Evolutionary conservation across 2,888 invertebrate species (phyloP).

Genomic region (Sinopyrophorus schimmeli): DNA sequence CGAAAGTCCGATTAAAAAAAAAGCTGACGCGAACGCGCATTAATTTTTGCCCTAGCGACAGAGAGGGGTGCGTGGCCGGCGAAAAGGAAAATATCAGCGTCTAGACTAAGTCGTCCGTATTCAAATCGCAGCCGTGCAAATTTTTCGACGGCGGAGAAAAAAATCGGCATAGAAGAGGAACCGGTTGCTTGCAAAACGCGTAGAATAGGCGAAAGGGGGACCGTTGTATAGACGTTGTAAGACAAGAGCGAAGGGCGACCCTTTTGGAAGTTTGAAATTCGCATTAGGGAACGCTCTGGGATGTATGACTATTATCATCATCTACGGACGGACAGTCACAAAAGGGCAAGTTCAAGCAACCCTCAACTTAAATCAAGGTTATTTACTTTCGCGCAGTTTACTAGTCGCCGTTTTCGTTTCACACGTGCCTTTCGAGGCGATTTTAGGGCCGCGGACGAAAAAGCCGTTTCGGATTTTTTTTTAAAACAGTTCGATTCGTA

Average conservation of each 20-base stretch:
- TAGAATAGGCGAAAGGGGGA: constrained; percentile 30
- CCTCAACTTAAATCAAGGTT: constrained; percentile 21
- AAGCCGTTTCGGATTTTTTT: no score
- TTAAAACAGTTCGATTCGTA: no score
- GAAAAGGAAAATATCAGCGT: constrained; percentile 21
- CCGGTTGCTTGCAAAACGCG: constrained; percentile 40
- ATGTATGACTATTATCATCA: constrained; percentile 20
- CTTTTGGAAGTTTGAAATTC: constrained; percentile 27
- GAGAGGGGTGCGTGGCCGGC: constrained; percentile 15
- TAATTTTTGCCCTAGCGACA: not conserved
- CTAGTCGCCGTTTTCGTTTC: no score
- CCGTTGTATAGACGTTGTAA: constrained; percentile 24
- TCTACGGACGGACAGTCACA: constrained; percentile 18
- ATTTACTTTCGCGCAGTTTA: constrained; percentile 6
- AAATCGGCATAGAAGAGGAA: constrained; percentile 37
- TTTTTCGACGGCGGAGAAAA: constrained; percentile 32
- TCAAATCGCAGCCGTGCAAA: constrained; percentile 27
- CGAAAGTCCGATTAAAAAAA: no score
- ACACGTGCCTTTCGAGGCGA: no score
- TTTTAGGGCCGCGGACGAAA: no score
- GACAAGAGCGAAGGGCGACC: constrained; percentile 25
- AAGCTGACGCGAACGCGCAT: not conserved
- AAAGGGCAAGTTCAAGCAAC: constrained; percentile 17
- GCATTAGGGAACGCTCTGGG: constrained; percentile 26
- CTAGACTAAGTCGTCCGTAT: constrained; percentile 24